phyloP scores from a whole-genome alignment of 2,797 vertebrate species.

The Acipenser transmontanus region DNA sequence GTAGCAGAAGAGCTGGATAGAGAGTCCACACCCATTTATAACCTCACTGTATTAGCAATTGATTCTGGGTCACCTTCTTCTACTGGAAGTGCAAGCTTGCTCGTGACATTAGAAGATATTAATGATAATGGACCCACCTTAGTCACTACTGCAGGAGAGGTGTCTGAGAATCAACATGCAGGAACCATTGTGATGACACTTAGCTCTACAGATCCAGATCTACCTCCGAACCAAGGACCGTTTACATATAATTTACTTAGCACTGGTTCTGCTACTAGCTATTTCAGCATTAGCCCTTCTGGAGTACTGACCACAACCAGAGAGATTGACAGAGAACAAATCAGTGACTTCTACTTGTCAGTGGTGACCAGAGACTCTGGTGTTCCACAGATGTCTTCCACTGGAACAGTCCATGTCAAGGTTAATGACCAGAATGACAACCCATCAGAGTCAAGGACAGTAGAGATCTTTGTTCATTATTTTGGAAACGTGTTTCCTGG shows the following conservation, averaged over 20 bases:
- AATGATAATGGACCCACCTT: constrained; percentile 91
- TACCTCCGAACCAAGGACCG: constrained; percentile 91
- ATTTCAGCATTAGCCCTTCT: constrained; percentile 79
- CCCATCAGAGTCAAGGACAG: constrained; percentile 80
- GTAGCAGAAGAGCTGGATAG: constrained; percentile 85
- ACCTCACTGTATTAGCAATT: constrained; percentile 81
- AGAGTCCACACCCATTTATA: constrained; percentile 82
- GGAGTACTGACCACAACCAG: constrained; percentile 81
- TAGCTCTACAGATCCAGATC: constrained; percentile 79
- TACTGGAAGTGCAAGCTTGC: constrained; percentile 78
- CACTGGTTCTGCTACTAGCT: constrained; percentile 77
- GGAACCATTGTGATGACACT: constrained; percentile 77
- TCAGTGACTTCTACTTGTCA: constrained; percentile 81
- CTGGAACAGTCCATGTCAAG: constrained; percentile 81
- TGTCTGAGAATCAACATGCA: constrained; percentile 84
- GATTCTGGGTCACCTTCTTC: constrained; percentile 83
- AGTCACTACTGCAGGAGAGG: constrained; percentile 68
- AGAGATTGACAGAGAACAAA: constrained; percentile 92
- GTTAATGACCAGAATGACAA: constrained; percentile 94
- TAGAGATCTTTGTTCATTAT: constrained; percentile 90
- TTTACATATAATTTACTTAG: constrained; percentile 81
- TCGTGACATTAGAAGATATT: constrained; percentile 91
- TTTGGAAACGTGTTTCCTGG: constrained; percentile 90
- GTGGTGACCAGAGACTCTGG: constrained; percentile 92
- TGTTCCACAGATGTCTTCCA: constrained; percentile 92